Evolutionary conservation across 2,113 vertebrate species (phyloP).

Genomic region (Podarcis muralis): DNA sequence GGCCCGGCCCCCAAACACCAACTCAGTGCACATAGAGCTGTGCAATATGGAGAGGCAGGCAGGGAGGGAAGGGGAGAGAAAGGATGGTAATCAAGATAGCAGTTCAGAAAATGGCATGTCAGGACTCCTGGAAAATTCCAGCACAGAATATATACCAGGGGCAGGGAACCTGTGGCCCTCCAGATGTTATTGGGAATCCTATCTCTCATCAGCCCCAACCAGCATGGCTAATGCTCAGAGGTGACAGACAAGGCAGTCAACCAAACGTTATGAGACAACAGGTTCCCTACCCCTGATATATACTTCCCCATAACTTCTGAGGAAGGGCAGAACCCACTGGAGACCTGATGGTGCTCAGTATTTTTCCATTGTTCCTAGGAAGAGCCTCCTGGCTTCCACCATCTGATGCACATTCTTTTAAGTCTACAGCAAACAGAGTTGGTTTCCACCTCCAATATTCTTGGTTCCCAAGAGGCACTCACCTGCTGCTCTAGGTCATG

Average conservation of each 20-base stretch:
- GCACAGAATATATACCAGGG: background rate
- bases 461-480: slow-evolving; percentile 14
- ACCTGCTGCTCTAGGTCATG: slow-evolving; percentile 88
- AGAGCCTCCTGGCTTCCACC: background rate
- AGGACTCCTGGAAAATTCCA: background rate
- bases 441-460: background rate
- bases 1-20: background rate
- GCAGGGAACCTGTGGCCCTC: background rate
- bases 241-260: background rate
- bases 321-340: background rate
- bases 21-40: background rate
- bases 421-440: background rate
- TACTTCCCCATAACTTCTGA: too few species aligned
- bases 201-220: too few species aligned
- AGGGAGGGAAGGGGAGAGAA: too few species aligned
- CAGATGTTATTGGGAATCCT: too few species aligned
- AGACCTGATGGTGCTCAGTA: too few species aligned
- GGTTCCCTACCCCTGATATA: background rate
- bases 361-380: background rate
- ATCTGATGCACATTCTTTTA: background rate
- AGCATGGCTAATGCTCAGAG: too few species aligned
- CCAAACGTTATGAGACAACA: background rate
- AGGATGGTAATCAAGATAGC: background rate
- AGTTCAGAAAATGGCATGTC: background rate
- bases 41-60: background rate